Percentiles rank a stretch among this genome's conserved stretches.
Conservation (phyloP, 2,888 invertebrate genomes). For the Gortyna flavago region DNA sequence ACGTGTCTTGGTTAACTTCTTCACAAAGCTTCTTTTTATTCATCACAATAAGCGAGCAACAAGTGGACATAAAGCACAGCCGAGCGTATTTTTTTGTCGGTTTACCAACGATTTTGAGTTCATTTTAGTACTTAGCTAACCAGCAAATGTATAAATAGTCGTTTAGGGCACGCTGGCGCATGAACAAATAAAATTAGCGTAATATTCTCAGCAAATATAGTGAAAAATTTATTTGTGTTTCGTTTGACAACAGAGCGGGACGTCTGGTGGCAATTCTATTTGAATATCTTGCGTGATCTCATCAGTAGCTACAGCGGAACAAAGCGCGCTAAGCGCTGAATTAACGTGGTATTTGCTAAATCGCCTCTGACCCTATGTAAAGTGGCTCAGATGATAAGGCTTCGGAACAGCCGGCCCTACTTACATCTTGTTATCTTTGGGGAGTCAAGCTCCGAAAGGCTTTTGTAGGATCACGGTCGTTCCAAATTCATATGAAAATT, state of each 20-base stretch:
- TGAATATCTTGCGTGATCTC: conserved; percentile 85
- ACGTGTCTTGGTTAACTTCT: conserved; percentile 47
- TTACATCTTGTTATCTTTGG: conserved; percentile 85
- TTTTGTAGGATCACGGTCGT: conserved; percentile 84
- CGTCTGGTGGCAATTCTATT: conserved; percentile 78
- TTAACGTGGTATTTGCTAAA: conserved; percentile 84
- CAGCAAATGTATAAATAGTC: conserved; percentile 66
- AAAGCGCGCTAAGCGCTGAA: conserved; percentile 84
- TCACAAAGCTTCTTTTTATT: conserved; percentile 52
- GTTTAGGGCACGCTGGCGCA: conserved; percentile 70
- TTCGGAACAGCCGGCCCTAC: conserved; percentile 80
- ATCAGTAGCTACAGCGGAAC: conserved; percentile 74
- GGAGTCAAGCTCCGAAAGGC: conserved; percentile 81
- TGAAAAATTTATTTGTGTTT: conserved; percentile 76
- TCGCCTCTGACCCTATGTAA: conserved; percentile 83
- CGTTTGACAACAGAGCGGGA: conserved; percentile 79
- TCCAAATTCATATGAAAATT: conserved; percentile 88
- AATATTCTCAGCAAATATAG: conserved; percentile 78
- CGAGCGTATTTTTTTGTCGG: conserved; percentile 58
- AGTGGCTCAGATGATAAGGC: conserved; percentile 82
- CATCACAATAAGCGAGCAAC: conserved; percentile 59
- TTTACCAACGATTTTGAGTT: conserved; percentile 64
- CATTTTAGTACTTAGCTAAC: conserved; percentile 60
- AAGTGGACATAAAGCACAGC: conserved; percentile 59
- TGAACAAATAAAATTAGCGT: conserved; percentile 80